These are phyloP conservation scores for Phodopus roborovskii DNA, from an alignment of 2,113 vertebrate species.

Conservation along the genomic window DNA sequence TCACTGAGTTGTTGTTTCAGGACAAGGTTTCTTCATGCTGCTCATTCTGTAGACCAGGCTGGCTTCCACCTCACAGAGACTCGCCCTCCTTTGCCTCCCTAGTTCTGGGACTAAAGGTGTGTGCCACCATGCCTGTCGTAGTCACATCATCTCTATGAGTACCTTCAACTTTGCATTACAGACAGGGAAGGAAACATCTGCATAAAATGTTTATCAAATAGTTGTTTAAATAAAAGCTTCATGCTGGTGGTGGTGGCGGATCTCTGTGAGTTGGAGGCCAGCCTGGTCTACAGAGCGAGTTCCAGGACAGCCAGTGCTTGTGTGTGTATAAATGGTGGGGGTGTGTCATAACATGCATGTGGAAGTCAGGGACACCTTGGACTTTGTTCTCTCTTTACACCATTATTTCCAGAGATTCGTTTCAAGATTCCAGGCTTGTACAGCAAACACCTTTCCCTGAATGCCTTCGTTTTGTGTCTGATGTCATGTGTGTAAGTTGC, in stretches of 20 bases:
- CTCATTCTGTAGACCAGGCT: background rate
- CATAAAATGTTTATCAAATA: slow-evolving; percentile 66
- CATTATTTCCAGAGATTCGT: background rate
- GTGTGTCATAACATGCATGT: background rate
- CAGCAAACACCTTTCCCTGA: background rate
- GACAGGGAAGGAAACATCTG: slow-evolving; percentile 11
- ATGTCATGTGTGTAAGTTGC: slow-evolving; percentile 70
- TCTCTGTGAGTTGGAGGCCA: too few relatives aligned
- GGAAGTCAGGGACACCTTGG: background rate
- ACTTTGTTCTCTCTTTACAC: background rate
- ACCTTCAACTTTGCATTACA: slow-evolving; percentile 47
- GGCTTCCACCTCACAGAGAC: background rate
- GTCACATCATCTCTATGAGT: background rate
- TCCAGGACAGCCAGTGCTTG: background rate
- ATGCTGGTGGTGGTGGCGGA: slow-evolving; percentile 15
- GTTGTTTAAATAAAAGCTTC: slow-evolving; percentile 79
- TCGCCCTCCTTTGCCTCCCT: background rate
- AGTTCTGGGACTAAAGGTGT: background rate
- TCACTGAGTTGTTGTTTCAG: background rate
- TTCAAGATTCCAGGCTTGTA: background rate
- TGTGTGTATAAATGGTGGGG: background rate
- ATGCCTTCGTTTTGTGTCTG: slow-evolving; percentile 74
- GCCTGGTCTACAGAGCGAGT: too few relatives aligned
- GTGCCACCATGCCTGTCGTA: background rate
- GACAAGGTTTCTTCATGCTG: too few relatives aligned